Conservation (phyloP, 1,140 invertebrate genomes). For the Drusus annulatus region DNA sequence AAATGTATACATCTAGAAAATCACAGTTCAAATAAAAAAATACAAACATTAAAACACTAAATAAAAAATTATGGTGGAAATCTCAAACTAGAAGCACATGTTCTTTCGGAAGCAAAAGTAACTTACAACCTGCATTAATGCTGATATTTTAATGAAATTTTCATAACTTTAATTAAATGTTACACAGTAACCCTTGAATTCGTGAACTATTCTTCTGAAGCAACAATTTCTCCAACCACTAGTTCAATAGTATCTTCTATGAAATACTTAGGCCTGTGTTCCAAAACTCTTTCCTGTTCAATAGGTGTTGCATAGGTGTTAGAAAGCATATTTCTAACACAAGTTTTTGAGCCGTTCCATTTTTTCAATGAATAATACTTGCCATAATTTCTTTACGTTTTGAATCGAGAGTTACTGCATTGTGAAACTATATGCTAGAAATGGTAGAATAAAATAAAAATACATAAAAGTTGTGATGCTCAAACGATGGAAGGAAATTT, state of each 20-base stretch:
- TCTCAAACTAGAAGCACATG: conserved; percentile 56
- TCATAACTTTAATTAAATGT: conserved; percentile 4
- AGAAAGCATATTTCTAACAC: too few relatives aligned
- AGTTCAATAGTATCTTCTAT: too few relatives aligned
- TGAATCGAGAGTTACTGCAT: neutral
- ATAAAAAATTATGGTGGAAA: conserved; percentile 61
- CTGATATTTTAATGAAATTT: conserved; percentile 28
- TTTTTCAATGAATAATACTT: too few relatives aligned
- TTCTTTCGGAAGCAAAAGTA: conserved; percentile 52
- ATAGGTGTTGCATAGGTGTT: too few relatives aligned
- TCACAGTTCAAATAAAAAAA: conserved; percentile 73
- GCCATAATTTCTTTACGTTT: too few relatives aligned
- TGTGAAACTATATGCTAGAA: neutral
- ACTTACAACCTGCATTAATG: conserved; percentile 27
- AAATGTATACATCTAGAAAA: conserved; percentile 73
- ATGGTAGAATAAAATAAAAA: conserved; percentile 8
- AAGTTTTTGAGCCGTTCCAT: too few relatives aligned
- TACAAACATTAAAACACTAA: conserved; percentile 67
- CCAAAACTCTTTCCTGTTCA: too few relatives aligned
- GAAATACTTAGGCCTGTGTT: too few relatives aligned
- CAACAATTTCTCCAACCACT: too few relatives aligned
- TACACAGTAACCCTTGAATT: too few relatives aligned
- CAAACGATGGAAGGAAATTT: too few relatives aligned
- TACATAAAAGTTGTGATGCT: conserved; percentile 12
- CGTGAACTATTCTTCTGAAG: too few relatives aligned